Conservation (phyloP, 1,140 invertebrate genomes). For the Pseudoatta argentina region DNA sequence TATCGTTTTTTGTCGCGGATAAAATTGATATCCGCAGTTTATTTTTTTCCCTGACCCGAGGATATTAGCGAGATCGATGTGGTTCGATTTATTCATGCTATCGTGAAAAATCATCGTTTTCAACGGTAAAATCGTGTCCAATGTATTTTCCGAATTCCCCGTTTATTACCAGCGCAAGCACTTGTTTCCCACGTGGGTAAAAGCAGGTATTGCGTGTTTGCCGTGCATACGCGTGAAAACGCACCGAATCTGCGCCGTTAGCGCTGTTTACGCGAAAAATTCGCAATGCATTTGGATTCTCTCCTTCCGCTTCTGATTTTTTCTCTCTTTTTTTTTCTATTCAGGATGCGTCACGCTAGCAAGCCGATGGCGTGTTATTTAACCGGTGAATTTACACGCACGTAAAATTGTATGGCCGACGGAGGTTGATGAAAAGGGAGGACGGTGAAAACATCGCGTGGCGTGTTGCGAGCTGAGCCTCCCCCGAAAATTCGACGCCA, state of each 20-base stretch:
- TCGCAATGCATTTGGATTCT: slow-evolving; percentile 11
- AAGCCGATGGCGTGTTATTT: slow-evolving; percentile 54
- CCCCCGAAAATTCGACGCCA: slow-evolving; percentile 20
- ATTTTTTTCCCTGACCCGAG: not conserved
- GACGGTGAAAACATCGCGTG: not conserved
- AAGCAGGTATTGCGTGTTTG: slow-evolving; percentile 40
- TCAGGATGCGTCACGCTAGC: slow-evolving; percentile 29
- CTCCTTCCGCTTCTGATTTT: not conserved
- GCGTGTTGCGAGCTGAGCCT: not conserved
- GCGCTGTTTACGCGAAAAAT: slow-evolving; percentile 56
- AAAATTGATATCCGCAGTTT: not conserved
- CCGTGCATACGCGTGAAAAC: slow-evolving; percentile 9
- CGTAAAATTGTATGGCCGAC: not conserved
- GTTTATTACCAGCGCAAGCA: slow-evolving; percentile 42
- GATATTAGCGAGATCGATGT: not conserved
- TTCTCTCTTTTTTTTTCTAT: slow-evolving; percentile 19
- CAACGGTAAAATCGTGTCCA: not conserved
- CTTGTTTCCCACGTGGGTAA: not conserved
- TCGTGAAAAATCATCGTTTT: not conserved
- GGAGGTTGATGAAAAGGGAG: not conserved
- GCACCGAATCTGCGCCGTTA: slow-evolving; percentile 8
- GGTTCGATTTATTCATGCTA: slow-evolving; percentile 39
- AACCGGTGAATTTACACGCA: slow-evolving; percentile 38
- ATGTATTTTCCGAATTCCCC: slow-evolving; percentile 40
- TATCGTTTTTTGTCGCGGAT: not conserved